Percentiles rank a stretch among this genome's conserved stretches.
phyloP scores from a whole-genome alignment of 2,797 vertebrate species.

The Pterois miles region DNA sequence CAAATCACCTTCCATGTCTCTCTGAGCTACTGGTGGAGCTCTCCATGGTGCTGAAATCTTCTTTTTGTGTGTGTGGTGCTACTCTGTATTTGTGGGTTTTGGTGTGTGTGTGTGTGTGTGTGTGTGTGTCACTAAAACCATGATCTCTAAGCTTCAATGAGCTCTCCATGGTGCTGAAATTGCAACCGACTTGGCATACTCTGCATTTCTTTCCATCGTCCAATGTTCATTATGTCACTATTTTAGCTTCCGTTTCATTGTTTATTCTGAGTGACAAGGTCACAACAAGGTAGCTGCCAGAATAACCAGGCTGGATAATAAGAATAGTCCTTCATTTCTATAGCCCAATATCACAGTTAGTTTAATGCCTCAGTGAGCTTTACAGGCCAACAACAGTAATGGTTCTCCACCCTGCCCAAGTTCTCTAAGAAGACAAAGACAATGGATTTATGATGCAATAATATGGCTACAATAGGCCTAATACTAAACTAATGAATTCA shows the following conservation, averaged over 20 bases:
- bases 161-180: conserved; percentile 50
- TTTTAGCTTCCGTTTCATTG: neutral
- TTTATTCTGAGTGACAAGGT: conserved; percentile 24
- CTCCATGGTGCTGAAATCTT: conserved; percentile 54
- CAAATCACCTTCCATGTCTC: conserved; percentile 5
- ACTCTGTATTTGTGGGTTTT: neutral
- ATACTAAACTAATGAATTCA: neutral
- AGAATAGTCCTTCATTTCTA: conserved; percentile 1
- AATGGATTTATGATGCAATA: neutral
- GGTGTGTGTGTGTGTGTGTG: neutral
- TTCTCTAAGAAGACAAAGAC: neutral
- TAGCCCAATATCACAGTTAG: neutral
- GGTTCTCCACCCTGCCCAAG: neutral
- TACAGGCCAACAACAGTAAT: neutral
- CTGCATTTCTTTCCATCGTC: conserved; percentile 1
- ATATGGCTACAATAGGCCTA: neutral
- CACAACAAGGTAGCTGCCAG: neutral
- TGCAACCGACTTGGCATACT: neutral
- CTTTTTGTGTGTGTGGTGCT: neutral
- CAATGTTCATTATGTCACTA: conserved; percentile 6
- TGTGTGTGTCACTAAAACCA: neutral
- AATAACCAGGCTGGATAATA: neutral
- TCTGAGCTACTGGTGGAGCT: conserved; percentile 25
- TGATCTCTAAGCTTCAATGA: conserved; percentile 11
- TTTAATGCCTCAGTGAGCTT: neutral